phyloP scores from a whole-genome alignment of 1,140 invertebrate genomes.

The Bombyx mandarina region DNA sequence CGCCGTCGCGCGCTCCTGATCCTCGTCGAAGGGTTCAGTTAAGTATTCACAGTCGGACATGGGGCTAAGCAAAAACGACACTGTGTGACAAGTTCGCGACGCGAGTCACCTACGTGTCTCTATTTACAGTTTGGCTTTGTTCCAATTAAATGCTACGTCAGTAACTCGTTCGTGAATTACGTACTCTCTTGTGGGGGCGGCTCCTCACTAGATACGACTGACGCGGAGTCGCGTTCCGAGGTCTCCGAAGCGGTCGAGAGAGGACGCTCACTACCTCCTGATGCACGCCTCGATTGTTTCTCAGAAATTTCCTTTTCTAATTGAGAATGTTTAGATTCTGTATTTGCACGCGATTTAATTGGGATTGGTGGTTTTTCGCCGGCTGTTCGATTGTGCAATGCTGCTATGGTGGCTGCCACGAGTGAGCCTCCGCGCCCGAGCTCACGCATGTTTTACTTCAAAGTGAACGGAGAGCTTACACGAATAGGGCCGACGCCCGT shows the following conservation, averaged over 20 bases:
- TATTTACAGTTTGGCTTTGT: constrained; percentile 63
- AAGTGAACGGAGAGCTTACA: constrained; percentile 54
- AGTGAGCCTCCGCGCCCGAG: constrained; percentile 65
- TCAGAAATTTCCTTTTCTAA: constrained; percentile 30
- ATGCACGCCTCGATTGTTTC: constrained; percentile 29
- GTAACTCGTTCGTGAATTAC: constrained; percentile 55
- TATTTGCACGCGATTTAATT: constrained; percentile 37
- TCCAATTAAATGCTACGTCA: constrained; percentile 62
- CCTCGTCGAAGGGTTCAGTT: constrained; percentile 61
- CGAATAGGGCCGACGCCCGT: constrained; percentile 51
- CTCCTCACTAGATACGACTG: constrained; percentile 66
- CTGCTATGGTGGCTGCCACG: constrained; percentile 65
- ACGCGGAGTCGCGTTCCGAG: constrained; percentile 59
- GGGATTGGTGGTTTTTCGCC: constrained; percentile 35
- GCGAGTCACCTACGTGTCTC: constrained; percentile 53
- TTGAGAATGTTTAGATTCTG: constrained; percentile 15
- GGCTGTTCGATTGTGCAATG: constrained; percentile 53
- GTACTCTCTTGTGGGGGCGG: constrained; percentile 62
- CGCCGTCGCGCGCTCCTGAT: constrained; percentile 47
- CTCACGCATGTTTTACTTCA: constrained; percentile 62
- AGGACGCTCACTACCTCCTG: constrained; percentile 51
- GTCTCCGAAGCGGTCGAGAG: constrained; percentile 58
- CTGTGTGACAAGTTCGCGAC: constrained; percentile 55
- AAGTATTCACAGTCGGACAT: constrained; percentile 66
- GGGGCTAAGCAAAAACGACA: constrained; percentile 54